Evolutionary conservation across 2,113 vertebrate species (phyloP), one percentile per base, ranked within the genome.

Genomic region (Anarrhichthys ocellatus): DNA sequence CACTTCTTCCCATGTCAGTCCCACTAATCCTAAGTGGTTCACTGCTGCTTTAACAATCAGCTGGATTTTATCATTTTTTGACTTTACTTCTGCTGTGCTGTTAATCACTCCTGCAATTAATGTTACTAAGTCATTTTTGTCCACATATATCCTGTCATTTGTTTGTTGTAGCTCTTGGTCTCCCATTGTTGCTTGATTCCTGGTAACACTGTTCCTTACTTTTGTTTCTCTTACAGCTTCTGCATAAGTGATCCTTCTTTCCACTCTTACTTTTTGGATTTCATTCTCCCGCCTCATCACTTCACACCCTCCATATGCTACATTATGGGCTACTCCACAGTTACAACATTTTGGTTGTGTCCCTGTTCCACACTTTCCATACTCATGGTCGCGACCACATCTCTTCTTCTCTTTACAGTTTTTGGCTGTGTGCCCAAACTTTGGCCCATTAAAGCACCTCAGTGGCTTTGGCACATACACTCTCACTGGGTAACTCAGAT

Each of bases 1-100:
- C 54, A 58, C n/a, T 58, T 59, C 24, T 58, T 27, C 54, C 24
- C 58, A 61, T 32, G 59, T 18, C 59, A 61, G 59, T 61, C 59
- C 59, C 17, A 61, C 59, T 62, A 62, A 34, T 34, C 59, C 32
- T 20, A 36, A 20, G 5, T 36, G 15, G 34, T 62, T 20, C 32
- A 18, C 3, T 61, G 58, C 58, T 34, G 15, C 58, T 62, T 34
- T 62, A 4, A 62, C 29, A 34, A 34, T 1, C 29, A 62, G 17
- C 59, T 62, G 29, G 4, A 62, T 32, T 34, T 34, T 1, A 20
- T 61, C 6, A 18, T 34, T 62, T 61, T 32, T 61, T 15, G 2
- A 62, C 8, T 62, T 62, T 9, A 34, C 29, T 34, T 62, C 29
- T 18, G 27, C 59, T 14, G 56, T 14, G 27, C 48, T 52, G 48